These are phyloP conservation scores for Lasioglossum pauxillum DNA, from an alignment of 2,888 invertebrate species.

Conservation along the genomic window DNA sequence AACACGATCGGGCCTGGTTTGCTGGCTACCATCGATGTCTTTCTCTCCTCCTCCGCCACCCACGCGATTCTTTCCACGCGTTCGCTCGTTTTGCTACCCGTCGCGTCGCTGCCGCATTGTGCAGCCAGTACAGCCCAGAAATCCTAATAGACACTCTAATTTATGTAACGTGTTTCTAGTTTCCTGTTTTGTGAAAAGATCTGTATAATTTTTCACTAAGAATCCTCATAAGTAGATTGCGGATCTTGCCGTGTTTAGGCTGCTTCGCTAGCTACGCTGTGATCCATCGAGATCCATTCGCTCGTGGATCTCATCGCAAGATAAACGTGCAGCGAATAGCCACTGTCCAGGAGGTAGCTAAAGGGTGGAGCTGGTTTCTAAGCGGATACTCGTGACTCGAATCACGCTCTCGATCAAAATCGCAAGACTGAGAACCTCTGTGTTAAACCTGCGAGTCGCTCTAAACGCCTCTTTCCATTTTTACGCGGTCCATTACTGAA, in stretches of 20 bases:
- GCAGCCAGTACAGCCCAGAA: background rate
- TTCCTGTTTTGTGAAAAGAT: too few species aligned
- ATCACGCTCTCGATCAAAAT: background rate
- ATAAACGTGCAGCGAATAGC: background rate
- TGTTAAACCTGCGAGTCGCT: background rate
- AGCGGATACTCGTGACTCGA: background rate
- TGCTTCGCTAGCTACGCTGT: background rate
- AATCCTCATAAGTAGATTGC: too few species aligned
- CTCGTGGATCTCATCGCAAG: background rate
- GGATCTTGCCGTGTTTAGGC: too few species aligned
- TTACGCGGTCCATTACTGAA: slow-evolving; percentile 32
- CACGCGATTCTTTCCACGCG: slow-evolving; percentile 42
- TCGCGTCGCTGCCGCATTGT: background rate
- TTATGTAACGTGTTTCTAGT: too few species aligned
- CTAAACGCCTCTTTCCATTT: slow-evolving; percentile 21
- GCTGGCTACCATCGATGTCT: slow-evolving; percentile 59
- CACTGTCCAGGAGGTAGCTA: background rate
- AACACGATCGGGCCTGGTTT: slow-evolving; percentile 70
- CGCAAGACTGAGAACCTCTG: slow-evolving; percentile 25
- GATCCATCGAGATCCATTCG: background rate
- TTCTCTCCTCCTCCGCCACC: slow-evolving; percentile 42
- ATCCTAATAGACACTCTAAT: background rate
- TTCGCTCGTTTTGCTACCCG: background rate
- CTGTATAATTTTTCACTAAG: too few species aligned
- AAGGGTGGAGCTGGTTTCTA: slow-evolving; percentile 1